Evolutionary conservation across 2,888 invertebrate genomes (phyloP), one percentile per base, ranked within the genome.

Genomic region (Cyaniris semiargus): DNA sequence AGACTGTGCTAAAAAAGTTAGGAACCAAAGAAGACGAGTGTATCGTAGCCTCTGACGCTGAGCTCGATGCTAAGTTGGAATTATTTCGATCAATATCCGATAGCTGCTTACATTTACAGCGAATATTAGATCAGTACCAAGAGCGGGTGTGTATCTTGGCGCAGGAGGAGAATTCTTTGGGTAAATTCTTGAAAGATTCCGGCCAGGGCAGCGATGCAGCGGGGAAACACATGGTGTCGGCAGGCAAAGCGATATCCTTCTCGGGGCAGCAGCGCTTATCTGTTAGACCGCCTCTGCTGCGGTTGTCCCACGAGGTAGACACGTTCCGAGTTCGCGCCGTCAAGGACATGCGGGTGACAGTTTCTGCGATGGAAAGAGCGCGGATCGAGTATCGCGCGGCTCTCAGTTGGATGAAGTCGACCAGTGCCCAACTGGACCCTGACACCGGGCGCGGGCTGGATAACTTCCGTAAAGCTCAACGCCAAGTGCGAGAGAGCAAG

Each of bases 351-450:
- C 95, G 97, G 77, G 95, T 96, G 77, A 99, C 99, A 1, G 97
- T 99, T 5, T 96, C 97, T 76, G 96, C 97, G 75, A 99, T 99
- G 98, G 99, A 99, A 90, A 97, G 97, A 86, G 96, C 97, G 5
- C 95, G 99, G 79, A 98, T 98, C 7, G 99, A 99, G 85, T 99
- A 99, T 89, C 95, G 99, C 76, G 99, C 97, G 0, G 97, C 97
- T 0, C 90, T 98, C n/a, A 97, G 96, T 83, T 99, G 99, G 99
- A 99, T 99, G 99, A 99, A 99, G 92, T 98, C 99, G 78, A 96
- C 98, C 1, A 98, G 99, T 60, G 96, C 97, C 79, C 98, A 99
- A 87, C 94, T 99, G 56, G 99, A 99, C 90, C 99, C 99, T 0
- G 99, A 99, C 86, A 98, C 98, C 0, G 98, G 97, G 78, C 97